Percentiles rank a stretch among this genome's conserved stretches.
These are phyloP conservation scores for Eurystomus glaucurus DNA, from an alignment of 2,797 vertebrate species.

Conservation along the genomic window DNA sequence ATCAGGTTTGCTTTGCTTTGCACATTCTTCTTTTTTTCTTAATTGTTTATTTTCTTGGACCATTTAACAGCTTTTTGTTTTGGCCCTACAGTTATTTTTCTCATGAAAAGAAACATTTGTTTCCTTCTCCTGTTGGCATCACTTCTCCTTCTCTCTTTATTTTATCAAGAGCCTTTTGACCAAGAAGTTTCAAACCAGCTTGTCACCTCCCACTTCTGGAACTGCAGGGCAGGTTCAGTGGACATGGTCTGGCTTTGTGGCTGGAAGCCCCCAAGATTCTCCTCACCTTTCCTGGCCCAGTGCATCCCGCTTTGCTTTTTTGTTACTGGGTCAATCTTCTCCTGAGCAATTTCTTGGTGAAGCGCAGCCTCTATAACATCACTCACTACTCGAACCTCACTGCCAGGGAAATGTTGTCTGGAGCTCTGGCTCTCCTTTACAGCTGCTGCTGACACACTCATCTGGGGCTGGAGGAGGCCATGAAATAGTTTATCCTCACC, in stretches of 20 bases:
- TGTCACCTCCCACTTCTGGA: neutral
- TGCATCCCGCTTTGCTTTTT: neutral
- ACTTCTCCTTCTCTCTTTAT: neutral
- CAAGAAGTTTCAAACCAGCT: neutral
- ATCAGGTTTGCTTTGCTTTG: neutral
- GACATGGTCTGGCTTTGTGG: rapidly evolving
- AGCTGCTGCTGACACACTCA: neutral
- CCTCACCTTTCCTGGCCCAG: neutral
- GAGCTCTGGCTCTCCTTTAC: neutral
- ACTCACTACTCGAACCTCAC: rapidly evolving
- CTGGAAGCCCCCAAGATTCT: neutral
- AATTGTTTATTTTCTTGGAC: neutral
- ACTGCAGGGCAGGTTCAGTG: neutral
- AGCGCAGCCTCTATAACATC: neutral
- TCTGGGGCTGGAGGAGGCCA: neutral
- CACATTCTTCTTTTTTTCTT: neutral
- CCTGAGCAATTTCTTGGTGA: rapidly evolving
- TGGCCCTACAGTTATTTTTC: neutral
- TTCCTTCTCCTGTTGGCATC: neutral
- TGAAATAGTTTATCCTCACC: neutral
- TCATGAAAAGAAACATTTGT: neutral
- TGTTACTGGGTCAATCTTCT: neutral
- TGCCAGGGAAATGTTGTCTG: neutral
- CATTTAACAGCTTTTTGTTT: neutral
- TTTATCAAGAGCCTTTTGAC: neutral